These are phyloP conservation scores for Anabas testudineus DNA, from an alignment of 2,797 vertebrate species.

Conservation along the genomic window DNA sequence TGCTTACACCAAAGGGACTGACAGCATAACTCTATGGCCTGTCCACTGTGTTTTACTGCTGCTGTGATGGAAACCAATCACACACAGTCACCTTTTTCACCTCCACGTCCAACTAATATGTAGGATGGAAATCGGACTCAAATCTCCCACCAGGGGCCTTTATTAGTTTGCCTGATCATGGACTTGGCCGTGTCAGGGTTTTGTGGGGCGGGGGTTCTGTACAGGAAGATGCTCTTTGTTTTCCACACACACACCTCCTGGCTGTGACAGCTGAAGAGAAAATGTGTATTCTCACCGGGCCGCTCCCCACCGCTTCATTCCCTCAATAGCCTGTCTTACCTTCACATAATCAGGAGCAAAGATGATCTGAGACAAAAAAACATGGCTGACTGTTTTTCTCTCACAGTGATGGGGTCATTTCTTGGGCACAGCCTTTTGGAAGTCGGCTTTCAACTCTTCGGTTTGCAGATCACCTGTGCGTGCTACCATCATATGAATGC, in stretches of 20 bases:
- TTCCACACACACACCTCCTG: slow-evolving; percentile 39
- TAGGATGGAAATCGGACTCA: slow-evolving; percentile 77
- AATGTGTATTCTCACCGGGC: slow-evolving; percentile 41
- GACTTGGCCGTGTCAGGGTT: slow-evolving; percentile 58
- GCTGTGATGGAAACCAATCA: slow-evolving; percentile 75
- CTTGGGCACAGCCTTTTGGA: slow-evolving; percentile 56
- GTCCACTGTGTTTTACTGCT: slow-evolving; percentile 83
- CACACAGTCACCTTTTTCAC: slow-evolving; percentile 70
- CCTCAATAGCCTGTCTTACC: slow-evolving; percentile 58
- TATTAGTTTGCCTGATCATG: slow-evolving; percentile 65
- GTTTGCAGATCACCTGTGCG: slow-evolving; percentile 51
- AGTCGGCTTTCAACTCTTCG: slow-evolving; percentile 57
- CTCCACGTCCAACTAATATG: slow-evolving; percentile 74
- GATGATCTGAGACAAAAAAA: slow-evolving; percentile 50
- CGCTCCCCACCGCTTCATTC: slow-evolving; percentile 47
- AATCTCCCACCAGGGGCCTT: slow-evolving; percentile 81
- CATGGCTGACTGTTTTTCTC: slow-evolving; percentile 63
- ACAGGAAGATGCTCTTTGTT: slow-evolving; percentile 67
- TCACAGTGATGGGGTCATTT: slow-evolving; percentile 38
- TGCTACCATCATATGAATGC: slow-evolving; percentile 68
- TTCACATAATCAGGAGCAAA: slow-evolving; percentile 63
- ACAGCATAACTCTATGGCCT: slow-evolving; percentile 81
- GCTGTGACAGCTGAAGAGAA: slow-evolving; percentile 47
- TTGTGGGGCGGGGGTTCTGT: slow-evolving; percentile 43
- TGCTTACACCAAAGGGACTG: slow-evolving; percentile 83